Conservation (phyloP, 2,797 vertebrate genomes). For the Schizopygopsis pylzovi region DNA sequence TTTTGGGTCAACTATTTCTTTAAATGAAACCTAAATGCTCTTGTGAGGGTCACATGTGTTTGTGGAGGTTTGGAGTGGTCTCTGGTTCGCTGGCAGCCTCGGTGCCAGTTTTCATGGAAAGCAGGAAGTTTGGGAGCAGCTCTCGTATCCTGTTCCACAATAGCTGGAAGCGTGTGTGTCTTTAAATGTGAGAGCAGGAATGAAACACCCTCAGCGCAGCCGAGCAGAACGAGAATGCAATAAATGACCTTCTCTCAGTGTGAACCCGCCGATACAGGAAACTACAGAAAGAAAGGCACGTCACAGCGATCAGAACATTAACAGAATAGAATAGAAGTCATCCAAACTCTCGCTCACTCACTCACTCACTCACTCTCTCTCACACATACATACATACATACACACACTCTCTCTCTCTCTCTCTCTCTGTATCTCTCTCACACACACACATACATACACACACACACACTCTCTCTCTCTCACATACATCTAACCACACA, state of each 20-base stretch:
- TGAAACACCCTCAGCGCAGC: background rate
- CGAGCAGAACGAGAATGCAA: background rate
- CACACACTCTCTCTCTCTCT: too few species aligned
- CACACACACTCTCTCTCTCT: too few species aligned
- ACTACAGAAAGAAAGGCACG: background rate
- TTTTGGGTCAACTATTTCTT: background rate
- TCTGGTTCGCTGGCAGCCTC: background rate
- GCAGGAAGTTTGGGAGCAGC: slow-evolving; percentile 24
- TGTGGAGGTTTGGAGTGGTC: background rate
- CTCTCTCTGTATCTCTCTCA: too few species aligned
- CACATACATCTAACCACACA: background rate
- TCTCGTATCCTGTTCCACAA: slow-evolving; percentile 27
- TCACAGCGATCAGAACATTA: background rate
- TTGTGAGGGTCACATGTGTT: background rate
- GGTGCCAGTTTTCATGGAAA: background rate
- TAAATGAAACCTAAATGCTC: background rate
- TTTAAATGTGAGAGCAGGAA: background rate
- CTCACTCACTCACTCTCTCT: too few species aligned
- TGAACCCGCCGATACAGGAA: slow-evolving; percentile 50
- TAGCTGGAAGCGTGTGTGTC: slow-evolving; percentile 13
- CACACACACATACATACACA: too few species aligned
- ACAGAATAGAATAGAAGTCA: background rate
- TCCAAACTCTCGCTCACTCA: background rate
- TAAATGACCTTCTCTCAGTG: background rate
- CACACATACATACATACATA: slow-evolving; percentile 32